Conservation (phyloP, 1,140 invertebrate species). For the Panagrolaimus sp. region DNA sequence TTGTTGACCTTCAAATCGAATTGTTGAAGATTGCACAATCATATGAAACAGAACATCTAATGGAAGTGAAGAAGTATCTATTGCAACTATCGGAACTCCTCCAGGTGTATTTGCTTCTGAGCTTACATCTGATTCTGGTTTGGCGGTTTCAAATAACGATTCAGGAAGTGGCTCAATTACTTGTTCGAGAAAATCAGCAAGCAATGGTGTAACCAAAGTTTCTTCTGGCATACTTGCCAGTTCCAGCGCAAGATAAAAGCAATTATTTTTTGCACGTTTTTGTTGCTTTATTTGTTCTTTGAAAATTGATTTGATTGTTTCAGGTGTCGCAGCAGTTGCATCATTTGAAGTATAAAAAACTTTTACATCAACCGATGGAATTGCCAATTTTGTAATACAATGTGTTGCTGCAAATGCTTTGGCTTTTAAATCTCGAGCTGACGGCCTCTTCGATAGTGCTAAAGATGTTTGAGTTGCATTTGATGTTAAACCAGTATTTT, state of each 20-base stretch:
- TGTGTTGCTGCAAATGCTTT: not conserved
- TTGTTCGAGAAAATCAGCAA: slow-evolving; percentile 86
- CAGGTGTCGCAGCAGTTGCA: slow-evolving; percentile 17
- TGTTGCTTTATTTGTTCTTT: slow-evolving; percentile 13
- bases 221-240: slow-evolving; percentile 62
- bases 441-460: slow-evolving; percentile 31
- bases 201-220: slow-evolving; percentile 86
- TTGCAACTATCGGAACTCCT: slow-evolving; percentile 37
- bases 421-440: slow-evolving; percentile 34
- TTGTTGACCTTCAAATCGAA: slow-evolving; percentile 67
- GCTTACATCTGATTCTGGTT: not conserved
- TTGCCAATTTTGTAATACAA: not conserved
- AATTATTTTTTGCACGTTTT: slow-evolving; percentile 42
- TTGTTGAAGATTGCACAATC: slow-evolving; percentile 91
- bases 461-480: slow-evolving; percentile 12
- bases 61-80: slow-evolving; percentile 74
- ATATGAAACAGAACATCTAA: slow-evolving; percentile 98
- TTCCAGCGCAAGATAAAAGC: slow-evolving; percentile 51
- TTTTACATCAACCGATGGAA: slow-evolving; percentile 41
- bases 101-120: slow-evolving; percentile 53
- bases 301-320: slow-evolving; percentile 19
- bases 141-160: slow-evolving; percentile 34
- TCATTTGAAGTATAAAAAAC: slow-evolving; percentile 49
- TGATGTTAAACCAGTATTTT: not conserved
- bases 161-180: slow-evolving; percentile 76